Base-by-base conservation (phyloP, 2,888 invertebrate species). In the Acleris literana region DNA sequence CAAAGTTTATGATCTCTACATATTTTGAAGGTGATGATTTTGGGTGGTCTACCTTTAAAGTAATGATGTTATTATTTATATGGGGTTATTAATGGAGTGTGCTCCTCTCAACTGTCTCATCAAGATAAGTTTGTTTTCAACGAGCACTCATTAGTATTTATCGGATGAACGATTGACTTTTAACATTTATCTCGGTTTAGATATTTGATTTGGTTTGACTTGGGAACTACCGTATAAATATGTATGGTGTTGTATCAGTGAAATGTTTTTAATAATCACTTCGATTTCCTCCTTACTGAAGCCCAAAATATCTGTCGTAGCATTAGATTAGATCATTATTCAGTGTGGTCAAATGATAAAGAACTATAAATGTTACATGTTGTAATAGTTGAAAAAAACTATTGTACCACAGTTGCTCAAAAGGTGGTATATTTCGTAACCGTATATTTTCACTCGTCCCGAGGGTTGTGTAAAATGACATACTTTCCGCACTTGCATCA, bases 11-110 rank as follows among this genome's bases (percentile, higher is more conserved):
- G 84, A 85, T 82, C 79, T 72, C 70, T 77, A 80, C 75, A 74
- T 77, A 77, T 74, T 76, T 73, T 77, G 71, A 70, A 90, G 87
- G 90, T 91, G 91, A 88, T 88, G 91, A 91, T 90, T 91, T 91
- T 90, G 92, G 92, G 92, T 92, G 92, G 92, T 91, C 92, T 78
- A 67, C 68, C 74, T 81, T 78, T 76, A 72, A 82, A 79, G 84
- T 85, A 90, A 88, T 87, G 87, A 91, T 88, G 88, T 88, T 90
- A 88, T 90, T 90, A 90, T 89, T 85, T 86, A 85, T 86, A 85
- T 76, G 77, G 78, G 77, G 79, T 90, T 90, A 90, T 91, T 90
- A 90, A 92, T 92, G 90, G 80, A 83, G 72, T 74, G 78, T 73
- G 76, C 73, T 70, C 74, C 73, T 71, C 74, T 77, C 78, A 85